phyloP scores from a whole-genome alignment of 92 coral and sea anemone genomes.

The Porites cylindrica region DNA sequence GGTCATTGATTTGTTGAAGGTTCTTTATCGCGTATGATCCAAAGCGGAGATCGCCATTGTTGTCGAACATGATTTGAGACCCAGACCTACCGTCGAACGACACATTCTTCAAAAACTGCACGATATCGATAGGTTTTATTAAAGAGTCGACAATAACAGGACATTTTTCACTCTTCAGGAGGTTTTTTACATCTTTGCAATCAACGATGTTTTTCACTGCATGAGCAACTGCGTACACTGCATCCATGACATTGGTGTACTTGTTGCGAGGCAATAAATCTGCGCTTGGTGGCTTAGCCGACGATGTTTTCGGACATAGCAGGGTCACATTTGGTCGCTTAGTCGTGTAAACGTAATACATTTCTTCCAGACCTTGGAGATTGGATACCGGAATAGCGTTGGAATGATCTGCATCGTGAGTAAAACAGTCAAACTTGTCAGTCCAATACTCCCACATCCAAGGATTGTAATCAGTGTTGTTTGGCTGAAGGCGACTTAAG shows the following conservation, averaged over 20 bases:
- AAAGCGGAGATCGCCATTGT: conserved; percentile 80
- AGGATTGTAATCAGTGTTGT: conserved; percentile 75
- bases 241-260: conserved; percentile 98
- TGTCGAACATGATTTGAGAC: conserved; percentile 71
- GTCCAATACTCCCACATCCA: conserved; percentile 95
- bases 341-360: conserved; percentile 64
- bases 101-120: conserved; percentile 68
- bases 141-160: conserved; percentile 45
- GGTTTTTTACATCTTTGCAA: conserved; percentile 59
- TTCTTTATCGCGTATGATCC: conserved; percentile 93
- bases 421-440: conserved; percentile 54
- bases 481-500: conserved; percentile 67
- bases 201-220: conserved; percentile 68
- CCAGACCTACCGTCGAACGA: conserved; percentile 88
- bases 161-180: conserved; percentile 53
- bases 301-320: conserved; percentile 54
- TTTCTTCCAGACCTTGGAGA: neutral
- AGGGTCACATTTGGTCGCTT: conserved; percentile 66
- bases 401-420: neutral
- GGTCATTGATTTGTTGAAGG: conserved; percentile 63
- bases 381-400: conserved; percentile 1
- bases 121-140: conserved; percentile 67
- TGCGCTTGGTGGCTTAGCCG: conserved; percentile 64
- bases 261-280: conserved; percentile 84
- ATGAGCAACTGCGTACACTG: conserved; percentile 83